phyloP scores from a whole-genome alignment of 2,113 vertebrate genomes.

The Rhizomys pruinosus region DNA sequence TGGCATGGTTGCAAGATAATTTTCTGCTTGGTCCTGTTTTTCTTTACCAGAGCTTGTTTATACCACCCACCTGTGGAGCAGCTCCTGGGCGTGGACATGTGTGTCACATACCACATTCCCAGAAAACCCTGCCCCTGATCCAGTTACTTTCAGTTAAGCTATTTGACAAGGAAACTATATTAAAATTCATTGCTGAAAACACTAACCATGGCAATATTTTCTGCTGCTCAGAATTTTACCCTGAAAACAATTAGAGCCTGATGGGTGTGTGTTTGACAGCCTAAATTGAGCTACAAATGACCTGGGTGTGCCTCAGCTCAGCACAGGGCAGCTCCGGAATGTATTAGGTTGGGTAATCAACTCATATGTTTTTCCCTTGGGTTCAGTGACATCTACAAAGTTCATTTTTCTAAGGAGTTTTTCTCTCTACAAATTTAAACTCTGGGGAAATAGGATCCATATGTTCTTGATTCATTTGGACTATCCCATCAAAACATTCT shows the following conservation, averaged over 20 bases:
- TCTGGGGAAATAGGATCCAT: constrained; percentile 73
- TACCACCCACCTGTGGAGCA: neutral
- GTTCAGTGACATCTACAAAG: constrained; percentile 75
- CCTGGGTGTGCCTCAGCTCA: constrained; percentile 58
- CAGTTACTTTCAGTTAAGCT: constrained; percentile 14
- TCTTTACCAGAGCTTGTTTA: neutral
- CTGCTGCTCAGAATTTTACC: constrained; percentile 47
- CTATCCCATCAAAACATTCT: constrained; percentile 74
- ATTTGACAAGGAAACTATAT: neutral
- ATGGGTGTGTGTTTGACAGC: constrained; percentile 72
- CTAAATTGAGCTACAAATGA: constrained; percentile 78
- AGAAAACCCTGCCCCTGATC: neutral
- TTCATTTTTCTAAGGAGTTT: constrained; percentile 73
- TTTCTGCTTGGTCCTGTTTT: neutral
- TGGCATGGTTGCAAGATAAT: neutral
- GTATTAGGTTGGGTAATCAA: constrained; percentile 74
- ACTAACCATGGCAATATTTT: neutral
- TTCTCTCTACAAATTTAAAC: constrained; percentile 73
- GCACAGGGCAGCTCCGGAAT: constrained; percentile 71
- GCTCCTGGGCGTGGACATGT: neutral
- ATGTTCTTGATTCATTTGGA: constrained; percentile 75
- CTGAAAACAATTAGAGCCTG: constrained; percentile 75
- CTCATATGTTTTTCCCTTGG: constrained; percentile 63
- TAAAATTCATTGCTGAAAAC: constrained; percentile 50
- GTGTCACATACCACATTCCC: neutral